Base-by-base conservation (phyloP, 2,888 invertebrate genomes). In the Cacoxenus indagator region DNA sequence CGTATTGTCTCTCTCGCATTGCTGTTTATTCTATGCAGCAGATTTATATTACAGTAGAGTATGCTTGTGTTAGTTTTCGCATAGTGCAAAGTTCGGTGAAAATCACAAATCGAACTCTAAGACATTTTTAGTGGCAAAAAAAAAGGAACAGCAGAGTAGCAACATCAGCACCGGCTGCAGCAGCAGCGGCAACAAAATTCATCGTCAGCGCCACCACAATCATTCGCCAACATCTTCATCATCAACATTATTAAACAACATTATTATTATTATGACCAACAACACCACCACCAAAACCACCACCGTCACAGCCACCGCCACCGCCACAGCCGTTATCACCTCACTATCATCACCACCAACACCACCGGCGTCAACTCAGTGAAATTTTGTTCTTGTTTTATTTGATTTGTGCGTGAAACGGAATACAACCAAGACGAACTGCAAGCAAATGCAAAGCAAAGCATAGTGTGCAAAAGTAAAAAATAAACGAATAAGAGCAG, bases 361-460 rank as follows among this genome's bases (percentile, higher is more conserved):
- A 43, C 24, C 43, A 19, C 9, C 19, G 61, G 14, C 61, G 24
- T 45, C 14, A 24, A 62, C 24, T 45, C 19, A 62, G 61, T 62
- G 17, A 43, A 17, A 55, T 55, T 29, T 67, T 67, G 22, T 64
- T 9, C 27, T 48, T 64, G 26, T 66, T 55, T 67, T 70, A 45
- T 62, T 66, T 57, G 43, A 43, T 59, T 46, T 31, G 54, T 24
- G 22, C 61, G 29, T 29, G n/a, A 27, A 57, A 66, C 11, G 19
- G 59, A 22, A 57, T 14, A 59, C 24, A 37, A 14, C 1, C 27
- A 59, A 26, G n/a, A 31, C 5, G 31, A 29, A 59, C n/a, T 51
- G n/a, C 19, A 57, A 45, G 24, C n/a, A 55, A 24, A 24, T n/a
- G 45, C 45, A 27, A 55, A 55, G 27, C 24, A 27, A 55, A 55